Conservation (phyloP, 1,140 invertebrate species). For the Macrobrachium nipponense region DNA sequence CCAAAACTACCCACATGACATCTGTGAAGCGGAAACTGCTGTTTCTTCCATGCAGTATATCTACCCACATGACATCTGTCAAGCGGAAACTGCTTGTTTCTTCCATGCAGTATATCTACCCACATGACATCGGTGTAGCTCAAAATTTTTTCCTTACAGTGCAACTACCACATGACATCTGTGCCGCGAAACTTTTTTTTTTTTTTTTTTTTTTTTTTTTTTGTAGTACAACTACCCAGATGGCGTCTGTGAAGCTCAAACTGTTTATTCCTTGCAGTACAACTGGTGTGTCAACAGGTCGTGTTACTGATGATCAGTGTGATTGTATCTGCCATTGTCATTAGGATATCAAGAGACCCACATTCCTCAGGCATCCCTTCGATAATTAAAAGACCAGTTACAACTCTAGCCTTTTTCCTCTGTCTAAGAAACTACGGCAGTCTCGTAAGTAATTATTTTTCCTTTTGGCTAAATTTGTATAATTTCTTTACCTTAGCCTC, state of each 20-base stretch:
- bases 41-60: no score
- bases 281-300: constrained; percentile 51
- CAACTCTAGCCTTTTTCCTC: constrained; percentile 8
- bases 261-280: constrained; percentile 16
- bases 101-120: no score
- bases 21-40: background rate
- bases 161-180: no score
- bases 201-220: no score
- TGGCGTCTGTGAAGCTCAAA: no score
- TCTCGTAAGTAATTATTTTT: background rate
- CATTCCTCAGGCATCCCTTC: constrained; percentile 34
- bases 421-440: constrained; percentile 50
- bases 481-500: no score
- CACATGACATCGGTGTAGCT: no score
- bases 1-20: background rate
- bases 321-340: constrained; percentile 34
- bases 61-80: no score
- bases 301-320: constrained; percentile 30
- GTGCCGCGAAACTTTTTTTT: no score
- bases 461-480: no score
- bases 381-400: constrained; percentile 7
- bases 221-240: background rate
- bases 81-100: no score
- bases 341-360: constrained; percentile 43
- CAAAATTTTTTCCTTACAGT: no score